phyloP scores from a whole-genome alignment of 2,113 vertebrate species.

The Zapornia atra region DNA sequence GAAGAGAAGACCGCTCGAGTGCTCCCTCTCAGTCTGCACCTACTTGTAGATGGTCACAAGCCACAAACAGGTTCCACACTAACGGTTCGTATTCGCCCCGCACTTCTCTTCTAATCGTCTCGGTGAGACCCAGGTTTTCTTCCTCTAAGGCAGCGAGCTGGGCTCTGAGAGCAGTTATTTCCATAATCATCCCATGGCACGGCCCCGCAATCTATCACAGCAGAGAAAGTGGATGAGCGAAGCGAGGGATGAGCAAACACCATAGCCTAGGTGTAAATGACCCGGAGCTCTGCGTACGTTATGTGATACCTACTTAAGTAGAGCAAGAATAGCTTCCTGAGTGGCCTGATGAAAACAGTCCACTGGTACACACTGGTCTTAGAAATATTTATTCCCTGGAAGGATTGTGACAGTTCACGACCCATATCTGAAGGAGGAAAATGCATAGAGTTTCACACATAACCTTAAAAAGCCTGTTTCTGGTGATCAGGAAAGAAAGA shows the following conservation, averaged over 20 bases:
- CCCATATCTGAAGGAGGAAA: background rate
- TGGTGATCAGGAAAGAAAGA: background rate
- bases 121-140: constrained; percentile 63
- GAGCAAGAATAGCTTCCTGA: background rate
- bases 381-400: background rate
- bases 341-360: too few relatives aligned
- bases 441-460: background rate
- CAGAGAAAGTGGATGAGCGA: background rate
- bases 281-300: background rate
- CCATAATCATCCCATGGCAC: constrained; percentile 75
- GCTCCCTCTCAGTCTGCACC: background rate
- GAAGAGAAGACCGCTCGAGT: background rate
- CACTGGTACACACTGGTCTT: background rate
- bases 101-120: constrained; percentile 69
- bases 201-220: constrained; percentile 53
- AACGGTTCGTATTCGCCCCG: constrained; percentile 72
- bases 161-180: constrained; percentile 76
- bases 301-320: background rate
- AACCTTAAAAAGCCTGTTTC: background rate
- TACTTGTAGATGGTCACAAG: constrained; percentile 80
- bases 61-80: constrained; percentile 71
- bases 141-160: constrained; percentile 68
- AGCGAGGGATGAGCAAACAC: background rate
- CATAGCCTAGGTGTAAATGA: background rate
- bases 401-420: background rate